Conservation (phyloP, 2,797 vertebrate genomes). For the Pipistrellus kuhlii region DNA sequence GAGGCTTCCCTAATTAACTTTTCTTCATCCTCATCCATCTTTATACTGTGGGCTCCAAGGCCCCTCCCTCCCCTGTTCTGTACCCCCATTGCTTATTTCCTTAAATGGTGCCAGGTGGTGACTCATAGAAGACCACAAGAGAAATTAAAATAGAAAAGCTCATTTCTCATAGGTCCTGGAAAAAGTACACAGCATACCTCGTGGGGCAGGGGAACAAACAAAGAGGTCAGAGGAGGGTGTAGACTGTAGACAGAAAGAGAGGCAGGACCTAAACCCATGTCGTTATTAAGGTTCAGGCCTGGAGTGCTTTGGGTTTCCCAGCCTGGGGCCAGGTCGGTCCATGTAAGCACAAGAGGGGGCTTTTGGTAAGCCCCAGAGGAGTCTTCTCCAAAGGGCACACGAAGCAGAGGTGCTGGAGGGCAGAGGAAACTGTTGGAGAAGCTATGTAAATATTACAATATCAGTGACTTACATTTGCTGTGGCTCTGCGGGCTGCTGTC, state of each 20-base stretch:
- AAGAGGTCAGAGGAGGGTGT: not conserved
- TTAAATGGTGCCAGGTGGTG: not conserved
- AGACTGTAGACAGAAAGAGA: not conserved
- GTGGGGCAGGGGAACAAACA: too few relatives aligned
- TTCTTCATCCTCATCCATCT: not conserved
- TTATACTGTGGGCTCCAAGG: not conserved
- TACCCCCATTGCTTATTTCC: not conserved
- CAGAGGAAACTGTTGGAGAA: not conserved
- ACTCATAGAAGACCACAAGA: not conserved
- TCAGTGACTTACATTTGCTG: not conserved
- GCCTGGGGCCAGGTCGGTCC: not conserved
- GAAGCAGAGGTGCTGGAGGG: not conserved
- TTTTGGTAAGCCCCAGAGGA: not conserved
- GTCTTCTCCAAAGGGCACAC: not conserved
- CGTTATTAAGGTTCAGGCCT: not conserved
- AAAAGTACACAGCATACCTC: not conserved
- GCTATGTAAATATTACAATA: not conserved
- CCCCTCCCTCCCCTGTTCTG: not conserved
- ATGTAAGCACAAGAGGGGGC: not conserved
- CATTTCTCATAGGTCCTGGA: not conserved
- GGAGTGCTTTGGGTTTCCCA: not conserved
- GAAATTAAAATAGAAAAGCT: not conserved
- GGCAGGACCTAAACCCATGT: not conserved
- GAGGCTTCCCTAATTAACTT: not conserved
- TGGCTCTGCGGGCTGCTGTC: not conserved